phyloP scores from a whole-genome alignment of 2,888 invertebrate species.

The Himalopsyche japonica region DNA sequence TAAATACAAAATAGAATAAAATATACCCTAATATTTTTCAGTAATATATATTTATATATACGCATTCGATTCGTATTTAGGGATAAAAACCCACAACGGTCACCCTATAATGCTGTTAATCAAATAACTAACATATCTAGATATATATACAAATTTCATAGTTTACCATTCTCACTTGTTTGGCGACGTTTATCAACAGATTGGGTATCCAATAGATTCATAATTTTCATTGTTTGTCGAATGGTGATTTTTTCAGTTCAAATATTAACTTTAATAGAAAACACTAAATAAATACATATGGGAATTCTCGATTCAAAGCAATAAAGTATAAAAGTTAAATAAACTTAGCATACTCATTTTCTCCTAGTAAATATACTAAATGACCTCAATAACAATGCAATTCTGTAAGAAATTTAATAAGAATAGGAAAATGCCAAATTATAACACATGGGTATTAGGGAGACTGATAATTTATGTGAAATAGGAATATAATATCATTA shows the following conservation, averaged over 20 bases:
- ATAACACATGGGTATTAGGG: too few relatives aligned
- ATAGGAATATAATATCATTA: too few relatives aligned
- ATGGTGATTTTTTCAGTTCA: background rate
- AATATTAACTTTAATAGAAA: background rate
- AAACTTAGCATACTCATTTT: too few relatives aligned
- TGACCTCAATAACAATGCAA: too few relatives aligned
- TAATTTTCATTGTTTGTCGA: background rate
- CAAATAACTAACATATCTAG: background rate
- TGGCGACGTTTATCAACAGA: background rate
- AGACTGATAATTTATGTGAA: too few relatives aligned
- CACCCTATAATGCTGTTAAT: background rate
- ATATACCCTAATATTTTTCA: slow-evolving; percentile 4
- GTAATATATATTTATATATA: background rate
- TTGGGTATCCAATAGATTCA: background rate
- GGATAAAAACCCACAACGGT: background rate
- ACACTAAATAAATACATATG: background rate
- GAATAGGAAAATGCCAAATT: too few relatives aligned
- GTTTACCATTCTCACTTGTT: background rate
- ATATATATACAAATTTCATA: background rate
- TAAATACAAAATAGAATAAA: slow-evolving; percentile 5
- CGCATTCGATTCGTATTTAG: background rate
- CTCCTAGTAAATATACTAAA: too few relatives aligned
- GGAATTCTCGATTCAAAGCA: background rate
- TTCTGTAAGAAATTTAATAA: too few relatives aligned
- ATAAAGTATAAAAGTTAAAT: too few relatives aligned